These are phyloP conservation scores for Dryobota labecula DNA, from an alignment of 2,888 invertebrate genomes.

Conservation along the genomic window DNA sequence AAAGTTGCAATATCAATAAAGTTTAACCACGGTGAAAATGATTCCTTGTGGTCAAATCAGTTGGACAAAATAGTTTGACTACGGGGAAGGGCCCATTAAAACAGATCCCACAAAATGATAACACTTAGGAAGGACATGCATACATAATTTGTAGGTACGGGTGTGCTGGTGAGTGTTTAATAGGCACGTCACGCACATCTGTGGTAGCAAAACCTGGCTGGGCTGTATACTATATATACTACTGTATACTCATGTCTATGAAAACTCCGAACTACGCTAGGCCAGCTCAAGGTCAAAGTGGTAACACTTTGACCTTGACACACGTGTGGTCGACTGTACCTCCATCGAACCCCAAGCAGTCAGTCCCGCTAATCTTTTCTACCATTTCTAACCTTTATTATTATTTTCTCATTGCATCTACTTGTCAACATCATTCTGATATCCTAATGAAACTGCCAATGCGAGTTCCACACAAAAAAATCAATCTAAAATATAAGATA, in stretches of 20 bases:
- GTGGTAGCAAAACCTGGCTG: not conserved
- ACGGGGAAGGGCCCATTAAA: too few relatives aligned
- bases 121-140: not conserved
- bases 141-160: too few relatives aligned
- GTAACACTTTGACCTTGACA: too few relatives aligned
- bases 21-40: too few relatives aligned
- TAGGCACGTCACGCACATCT: not conserved
- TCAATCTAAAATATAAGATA: not conserved
- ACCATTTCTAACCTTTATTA: not conserved
- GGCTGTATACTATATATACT: too few relatives aligned
- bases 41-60: too few relatives aligned
- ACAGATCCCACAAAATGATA: not conserved
- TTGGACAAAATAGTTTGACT: too few relatives aligned
- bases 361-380: not conserved
- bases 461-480: not conserved
- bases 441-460: not conserved
- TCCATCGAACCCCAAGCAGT: not conserved
- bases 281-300: too few relatives aligned
- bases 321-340: not conserved
- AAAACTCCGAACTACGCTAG: not conserved
- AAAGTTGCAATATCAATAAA: too few relatives aligned
- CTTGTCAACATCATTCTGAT: not conserved
- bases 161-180: too few relatives aligned
- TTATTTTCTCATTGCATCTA: too few relatives aligned
- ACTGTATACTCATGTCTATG: too few relatives aligned